Base-by-base conservation (phyloP, 2,113 vertebrate species). In the Ceyx margarethae region DNA sequence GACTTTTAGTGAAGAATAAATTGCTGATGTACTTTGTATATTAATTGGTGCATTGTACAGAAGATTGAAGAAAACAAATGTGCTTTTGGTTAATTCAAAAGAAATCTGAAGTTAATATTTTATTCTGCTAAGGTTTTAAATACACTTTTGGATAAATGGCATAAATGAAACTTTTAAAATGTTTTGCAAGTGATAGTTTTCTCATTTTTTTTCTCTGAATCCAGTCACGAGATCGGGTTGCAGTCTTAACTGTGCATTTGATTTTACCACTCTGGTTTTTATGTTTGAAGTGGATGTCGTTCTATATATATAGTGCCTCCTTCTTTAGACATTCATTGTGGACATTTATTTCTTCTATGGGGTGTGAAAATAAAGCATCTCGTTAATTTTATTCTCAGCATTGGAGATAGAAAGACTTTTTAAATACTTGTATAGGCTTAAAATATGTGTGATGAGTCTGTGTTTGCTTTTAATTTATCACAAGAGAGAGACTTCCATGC, bases 31-130 rank as follows among this genome's bases (percentile, higher is more conserved):
- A 45, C 54, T 57, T 10, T 21, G 28, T 86, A 6, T 81, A 10
- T 85, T 54, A 69, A 25, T 57, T 54, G 40, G 33, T 94, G 51
- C 50, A 43, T 68, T 66, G 54, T 66, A 71, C 54, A 82, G 89
- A 67, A 77, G 81, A 48, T 85, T 46, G n/a, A 84, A 62, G 57
- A 48, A 74, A 92, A 69, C 40, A 81, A 84, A 84, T 93, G 87
- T 93, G 66, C 69, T 43, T 69, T 85, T 37, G 58, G 9, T 89
- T 86, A 57, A 71, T 74, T 53, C 13, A 37, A 62, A 46, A 82
- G 33, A 62, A 80, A 40, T 53, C 51, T 40, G 40, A 65, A 92
- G 23, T 48, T 72, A 68, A 5, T 68, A 8, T 75, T 82, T 89
- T 87, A 22, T 81, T 83, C 65, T 92, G 33, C 20, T 31, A 66